Percentiles rank a stretch among this genome's conserved stretches.
phyloP scores from a whole-genome alignment of 2,797 vertebrate species.

The Falco naumanni region DNA sequence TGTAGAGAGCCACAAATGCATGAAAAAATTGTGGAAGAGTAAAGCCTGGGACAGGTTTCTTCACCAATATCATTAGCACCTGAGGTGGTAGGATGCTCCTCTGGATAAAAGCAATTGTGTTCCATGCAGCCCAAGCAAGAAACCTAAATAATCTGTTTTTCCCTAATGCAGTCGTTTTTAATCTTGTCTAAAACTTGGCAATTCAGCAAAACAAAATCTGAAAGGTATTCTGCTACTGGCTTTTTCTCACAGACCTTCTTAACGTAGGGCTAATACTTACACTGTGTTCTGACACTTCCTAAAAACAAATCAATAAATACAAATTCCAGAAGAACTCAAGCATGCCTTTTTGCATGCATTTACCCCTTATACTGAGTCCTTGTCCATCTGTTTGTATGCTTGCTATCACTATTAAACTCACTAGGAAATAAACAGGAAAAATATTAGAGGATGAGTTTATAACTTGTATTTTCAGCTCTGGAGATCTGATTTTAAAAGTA shows the following conservation, averaged over 20 bases:
- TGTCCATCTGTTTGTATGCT: neutral
- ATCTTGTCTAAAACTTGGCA: neutral
- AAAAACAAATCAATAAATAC: neutral
- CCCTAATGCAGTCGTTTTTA: neutral
- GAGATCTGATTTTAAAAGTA: neutral
- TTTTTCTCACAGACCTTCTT: neutral
- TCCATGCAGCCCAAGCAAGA: neutral
- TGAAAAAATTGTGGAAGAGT: neutral
- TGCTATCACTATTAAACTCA: neutral
- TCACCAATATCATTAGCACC: neutral
- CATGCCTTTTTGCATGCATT: neutral
- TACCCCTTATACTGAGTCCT: accelerated
- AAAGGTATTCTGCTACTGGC: neutral
- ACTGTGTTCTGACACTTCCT: neutral
- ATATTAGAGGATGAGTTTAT: neutral
- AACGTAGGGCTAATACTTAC: neutral
- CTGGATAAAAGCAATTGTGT: neutral
- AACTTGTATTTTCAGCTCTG: neutral
- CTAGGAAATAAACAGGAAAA: neutral
- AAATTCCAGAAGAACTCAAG: neutral
- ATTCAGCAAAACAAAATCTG: neutral
- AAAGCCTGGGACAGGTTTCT: neutral
- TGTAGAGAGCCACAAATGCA: neutral
- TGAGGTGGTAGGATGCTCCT: neutral
- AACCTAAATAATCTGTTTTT: neutral